Evolutionary conservation across 2,888 invertebrate genomes (phyloP).

Genomic region (Marasmarcha lunaedactyla): DNA sequence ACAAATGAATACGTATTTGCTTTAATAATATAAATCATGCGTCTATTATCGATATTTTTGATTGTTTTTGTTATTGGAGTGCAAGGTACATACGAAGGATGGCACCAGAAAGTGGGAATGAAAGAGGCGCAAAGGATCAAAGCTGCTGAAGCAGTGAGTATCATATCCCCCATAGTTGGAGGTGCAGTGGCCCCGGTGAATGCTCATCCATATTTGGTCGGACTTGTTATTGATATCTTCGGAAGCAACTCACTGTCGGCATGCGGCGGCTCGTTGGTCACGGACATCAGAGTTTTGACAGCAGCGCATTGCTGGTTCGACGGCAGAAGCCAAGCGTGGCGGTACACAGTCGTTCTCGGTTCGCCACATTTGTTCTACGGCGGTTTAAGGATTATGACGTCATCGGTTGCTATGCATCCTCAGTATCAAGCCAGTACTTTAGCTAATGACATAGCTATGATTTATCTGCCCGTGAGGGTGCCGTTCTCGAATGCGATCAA

Average conservation of each 20-base stretch:
- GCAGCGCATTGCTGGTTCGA: constrained; percentile 54
- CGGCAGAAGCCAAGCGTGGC: constrained; percentile 34
- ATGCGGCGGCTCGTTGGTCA: constrained; percentile 43
- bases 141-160: not conserved
- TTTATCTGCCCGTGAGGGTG: constrained; percentile 29
- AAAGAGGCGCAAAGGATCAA: constrained; percentile 34
- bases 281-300: constrained; percentile 33
- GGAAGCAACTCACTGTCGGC: constrained; percentile 32
- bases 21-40: constrained; percentile 22
- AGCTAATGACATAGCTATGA: constrained; percentile 46
- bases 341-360: constrained; percentile 41
- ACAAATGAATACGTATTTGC: no score
- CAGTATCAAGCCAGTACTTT: constrained; percentile 30
- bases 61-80: constrained; percentile 17
- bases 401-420: constrained; percentile 31
- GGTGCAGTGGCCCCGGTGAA: constrained; percentile 33
- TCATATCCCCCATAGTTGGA: constrained; percentile 32
- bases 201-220: constrained; percentile 43
- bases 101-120: constrained; percentile 37
- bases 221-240: constrained; percentile 35
- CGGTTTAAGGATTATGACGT: constrained; percentile 29
- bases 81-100: constrained; percentile 19
- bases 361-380: constrained; percentile 40
- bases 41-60: constrained; percentile 21
- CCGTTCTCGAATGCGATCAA: constrained; percentile 26